These are phyloP conservation scores for Vulpes ferrilata DNA, from an alignment of 2,113 vertebrate species.

Conservation along the genomic window DNA sequence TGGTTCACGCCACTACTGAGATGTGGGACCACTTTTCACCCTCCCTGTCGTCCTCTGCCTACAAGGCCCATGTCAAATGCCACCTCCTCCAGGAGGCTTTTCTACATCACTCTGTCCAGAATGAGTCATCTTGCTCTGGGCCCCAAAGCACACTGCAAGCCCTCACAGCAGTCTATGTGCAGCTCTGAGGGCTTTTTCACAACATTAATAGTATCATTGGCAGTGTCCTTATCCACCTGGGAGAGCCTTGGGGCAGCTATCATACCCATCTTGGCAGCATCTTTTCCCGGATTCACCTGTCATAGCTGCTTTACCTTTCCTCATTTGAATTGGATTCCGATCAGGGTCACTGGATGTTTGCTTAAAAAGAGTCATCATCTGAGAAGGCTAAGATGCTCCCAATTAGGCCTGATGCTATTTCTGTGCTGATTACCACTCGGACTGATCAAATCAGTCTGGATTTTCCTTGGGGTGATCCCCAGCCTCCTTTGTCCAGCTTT, in stretches of 20 bases:
- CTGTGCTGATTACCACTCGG: background rate
- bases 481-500: background rate
- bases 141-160: background rate
- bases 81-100: background rate
- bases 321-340: background rate
- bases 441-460: background rate
- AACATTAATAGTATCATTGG: background rate
- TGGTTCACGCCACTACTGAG: background rate
- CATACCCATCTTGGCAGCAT: background rate
- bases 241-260: background rate
- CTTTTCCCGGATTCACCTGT: background rate
- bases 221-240: background rate
- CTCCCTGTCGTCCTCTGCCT: background rate
- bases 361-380: background rate
- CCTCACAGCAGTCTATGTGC: background rate
- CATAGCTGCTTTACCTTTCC: background rate
- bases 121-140: background rate
- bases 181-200: background rate
- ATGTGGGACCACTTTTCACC: background rate
- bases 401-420: background rate
- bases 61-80: background rate
- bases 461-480: background rate
- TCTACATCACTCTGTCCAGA: background rate
- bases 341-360: background rate
- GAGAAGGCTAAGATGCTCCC: background rate